A percentile compares a stretch with the other conserved stretches of the same genome.
Conservation (phyloP, 2,888 invertebrate genomes). For the Leucophora obtusa region DNA sequence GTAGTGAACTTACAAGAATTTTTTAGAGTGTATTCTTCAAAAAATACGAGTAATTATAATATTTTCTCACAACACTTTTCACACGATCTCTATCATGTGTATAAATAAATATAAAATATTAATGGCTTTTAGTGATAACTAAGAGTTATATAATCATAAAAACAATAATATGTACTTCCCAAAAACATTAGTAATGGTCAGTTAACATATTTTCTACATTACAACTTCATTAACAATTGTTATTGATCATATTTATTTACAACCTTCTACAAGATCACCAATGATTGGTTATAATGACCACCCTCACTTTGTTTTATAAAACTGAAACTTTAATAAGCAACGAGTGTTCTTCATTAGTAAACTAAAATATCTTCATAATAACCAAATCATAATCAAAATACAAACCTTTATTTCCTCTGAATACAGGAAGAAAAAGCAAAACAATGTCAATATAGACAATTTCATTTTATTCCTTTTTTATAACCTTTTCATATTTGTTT, state of each 20-base stretch:
- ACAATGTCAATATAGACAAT: neutral
- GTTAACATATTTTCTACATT: constrained; percentile 20
- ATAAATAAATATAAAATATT: neutral
- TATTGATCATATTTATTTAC: constrained; percentile 30
- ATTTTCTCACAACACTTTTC: neutral
- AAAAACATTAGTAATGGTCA: constrained; percentile 58
- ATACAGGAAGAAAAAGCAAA: neutral
- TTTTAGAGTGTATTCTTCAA: too few relatives aligned
- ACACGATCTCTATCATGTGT: neutral
- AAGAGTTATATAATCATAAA: constrained; percentile 22
- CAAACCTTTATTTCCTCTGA: neutral
- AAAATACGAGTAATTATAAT: too few relatives aligned
- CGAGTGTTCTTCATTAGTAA: neutral
- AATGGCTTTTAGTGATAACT: constrained; percentile 28
- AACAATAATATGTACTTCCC: constrained; percentile 21
- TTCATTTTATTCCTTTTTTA: neutral
- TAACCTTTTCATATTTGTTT: neutral
- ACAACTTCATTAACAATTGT: neutral
- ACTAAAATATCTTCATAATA: too few relatives aligned
- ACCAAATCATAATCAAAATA: neutral
- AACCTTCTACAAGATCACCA: constrained; percentile 33
- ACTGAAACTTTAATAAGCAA: neutral
- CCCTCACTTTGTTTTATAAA: constrained; percentile 19
- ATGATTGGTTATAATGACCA: constrained; percentile 24
- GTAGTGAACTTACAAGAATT: too few relatives aligned